Evolutionary conservation across 2,888 invertebrate species (phyloP).

Genomic region (Caenorhabditis sinica): DNA sequence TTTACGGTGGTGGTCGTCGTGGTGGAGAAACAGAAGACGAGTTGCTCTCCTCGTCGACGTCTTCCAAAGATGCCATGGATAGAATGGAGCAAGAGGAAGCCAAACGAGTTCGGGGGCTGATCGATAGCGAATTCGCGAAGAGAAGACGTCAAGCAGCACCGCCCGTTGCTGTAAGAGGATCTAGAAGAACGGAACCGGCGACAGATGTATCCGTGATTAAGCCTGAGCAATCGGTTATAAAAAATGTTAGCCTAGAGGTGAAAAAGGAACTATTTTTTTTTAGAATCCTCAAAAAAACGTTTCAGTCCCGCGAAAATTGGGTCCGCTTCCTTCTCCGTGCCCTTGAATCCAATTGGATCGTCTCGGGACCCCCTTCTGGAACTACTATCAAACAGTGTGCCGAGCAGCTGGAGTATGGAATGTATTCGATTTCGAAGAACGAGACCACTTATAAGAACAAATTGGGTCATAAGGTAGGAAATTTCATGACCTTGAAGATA

Average conservation of each 20-base stretch:
- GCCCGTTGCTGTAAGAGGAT: background rate
- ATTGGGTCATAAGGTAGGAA: conserved; percentile 66
- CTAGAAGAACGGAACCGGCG: conserved; percentile 26
- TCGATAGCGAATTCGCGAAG: conserved; percentile 69
- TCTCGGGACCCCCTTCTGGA: conserved; percentile 12
- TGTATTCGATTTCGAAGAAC: conserved; percentile 66
- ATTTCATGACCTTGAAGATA: background rate
- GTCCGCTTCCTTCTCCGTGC: conserved; percentile 57
- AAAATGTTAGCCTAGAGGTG: conserved; percentile 48
- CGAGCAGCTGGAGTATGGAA: conserved; percentile 66
- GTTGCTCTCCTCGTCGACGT: conserved; percentile 32
- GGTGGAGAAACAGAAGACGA: conserved; percentile 69
- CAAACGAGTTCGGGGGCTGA: conserved; percentile 50
- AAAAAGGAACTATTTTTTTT: background rate
- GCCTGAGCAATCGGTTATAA: conserved; percentile 45
- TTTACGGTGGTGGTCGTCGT: conserved; percentile 53
- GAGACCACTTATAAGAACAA: conserved; percentile 72
- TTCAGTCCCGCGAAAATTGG: conserved; percentile 67
- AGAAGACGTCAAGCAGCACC: conserved; percentile 38
- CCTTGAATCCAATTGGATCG: conserved; percentile 69
- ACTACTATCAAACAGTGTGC: conserved; percentile 52
- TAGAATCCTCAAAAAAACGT: background rate
- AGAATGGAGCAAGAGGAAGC: conserved; percentile 85
- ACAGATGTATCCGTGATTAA: conserved; percentile 49
- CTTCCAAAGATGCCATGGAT: conserved; percentile 68